Evolutionary conservation across 2,797 vertebrate species (phyloP).

Genomic region (Coranthus polyacanthus): DNA sequence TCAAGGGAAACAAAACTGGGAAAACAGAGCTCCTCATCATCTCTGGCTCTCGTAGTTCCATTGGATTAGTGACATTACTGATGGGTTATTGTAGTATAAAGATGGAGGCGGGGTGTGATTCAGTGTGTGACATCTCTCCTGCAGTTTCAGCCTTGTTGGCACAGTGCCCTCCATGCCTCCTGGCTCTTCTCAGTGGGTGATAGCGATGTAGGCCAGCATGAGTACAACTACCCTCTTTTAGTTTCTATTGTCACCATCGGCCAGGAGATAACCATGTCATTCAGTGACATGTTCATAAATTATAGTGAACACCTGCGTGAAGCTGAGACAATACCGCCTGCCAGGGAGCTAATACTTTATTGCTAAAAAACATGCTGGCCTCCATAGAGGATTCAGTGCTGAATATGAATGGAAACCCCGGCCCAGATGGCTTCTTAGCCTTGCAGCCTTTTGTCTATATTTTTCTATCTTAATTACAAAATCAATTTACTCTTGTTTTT

Average conservation of each 20-base stretch:
- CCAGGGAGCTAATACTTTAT: constrained; percentile 30
- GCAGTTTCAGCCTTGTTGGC: constrained; percentile 21
- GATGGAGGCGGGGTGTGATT: constrained; percentile 2
- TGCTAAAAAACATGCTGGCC: constrained; percentile 33
- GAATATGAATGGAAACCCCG: constrained; percentile 9
- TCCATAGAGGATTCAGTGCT: constrained; percentile 8
- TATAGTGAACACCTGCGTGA: constrained; percentile 52
- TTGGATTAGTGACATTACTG: neutral
- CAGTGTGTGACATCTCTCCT: constrained; percentile 31
- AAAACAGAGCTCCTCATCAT: no score
- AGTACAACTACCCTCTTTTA: constrained; percentile 14
- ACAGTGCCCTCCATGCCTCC: constrained; percentile 27
- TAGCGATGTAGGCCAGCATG: constrained; percentile 27
- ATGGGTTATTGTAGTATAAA: neutral
- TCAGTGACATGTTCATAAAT: constrained; percentile 63
- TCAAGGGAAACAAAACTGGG: no score
- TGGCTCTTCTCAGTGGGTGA: constrained; percentile 40
- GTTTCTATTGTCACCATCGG: constrained; percentile 3
- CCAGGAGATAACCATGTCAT: constrained; percentile 56
- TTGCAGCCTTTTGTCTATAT: constrained; percentile 29
- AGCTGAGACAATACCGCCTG: constrained; percentile 43
- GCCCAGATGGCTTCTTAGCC: constrained; percentile 24
- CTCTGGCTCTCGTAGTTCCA: neutral
- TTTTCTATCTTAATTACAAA: constrained; percentile 18
- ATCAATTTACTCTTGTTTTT: constrained; percentile 36